These are phyloP conservation scores for Zelleria hepariella DNA, from an alignment of 2,888 invertebrate species.

Conservation along the genomic window DNA sequence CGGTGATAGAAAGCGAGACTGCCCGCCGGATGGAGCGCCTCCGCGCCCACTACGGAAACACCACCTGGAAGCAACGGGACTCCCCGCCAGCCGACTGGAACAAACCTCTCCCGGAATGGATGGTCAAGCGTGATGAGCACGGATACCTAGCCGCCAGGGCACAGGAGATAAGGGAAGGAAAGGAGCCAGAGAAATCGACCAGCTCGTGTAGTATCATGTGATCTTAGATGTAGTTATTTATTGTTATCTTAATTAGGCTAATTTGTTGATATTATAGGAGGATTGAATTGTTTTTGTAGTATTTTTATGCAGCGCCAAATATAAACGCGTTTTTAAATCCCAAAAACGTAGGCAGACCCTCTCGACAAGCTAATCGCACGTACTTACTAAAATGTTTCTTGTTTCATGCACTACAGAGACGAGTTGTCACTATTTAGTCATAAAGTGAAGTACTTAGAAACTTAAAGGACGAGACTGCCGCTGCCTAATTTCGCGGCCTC, in stretches of 20 bases:
- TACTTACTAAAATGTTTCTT: too few relatives aligned
- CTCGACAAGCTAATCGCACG: too few relatives aligned
- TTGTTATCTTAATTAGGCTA: neutral
- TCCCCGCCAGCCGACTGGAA: conserved; percentile 87
- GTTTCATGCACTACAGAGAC: too few relatives aligned
- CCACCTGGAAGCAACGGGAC: conserved; percentile 83
- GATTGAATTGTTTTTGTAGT: neutral
- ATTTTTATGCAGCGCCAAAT: neutral
- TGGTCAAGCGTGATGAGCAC: conserved; percentile 76
- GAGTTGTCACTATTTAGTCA: too few relatives aligned
- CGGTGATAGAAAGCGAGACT: conserved; percentile 81
- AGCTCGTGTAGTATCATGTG: conserved; percentile 51
- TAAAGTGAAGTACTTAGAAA: too few relatives aligned
- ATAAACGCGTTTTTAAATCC: too few relatives aligned
- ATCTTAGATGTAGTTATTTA: conserved; percentile 14
- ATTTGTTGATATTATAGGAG: neutral
- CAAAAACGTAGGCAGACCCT: too few relatives aligned
- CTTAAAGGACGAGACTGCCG: too few relatives aligned
- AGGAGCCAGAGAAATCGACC: conserved; percentile 25
- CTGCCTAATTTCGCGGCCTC: too few relatives aligned
- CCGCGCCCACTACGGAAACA: conserved; percentile 78
- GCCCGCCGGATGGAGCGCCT: conserved; percentile 75
- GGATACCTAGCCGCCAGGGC: conserved; percentile 77
- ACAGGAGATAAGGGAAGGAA: conserved; percentile 69
- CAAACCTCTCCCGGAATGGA: conserved; percentile 82